Conservation (phyloP, 1,140 invertebrate genomes). For the Lineus longissimus region DNA sequence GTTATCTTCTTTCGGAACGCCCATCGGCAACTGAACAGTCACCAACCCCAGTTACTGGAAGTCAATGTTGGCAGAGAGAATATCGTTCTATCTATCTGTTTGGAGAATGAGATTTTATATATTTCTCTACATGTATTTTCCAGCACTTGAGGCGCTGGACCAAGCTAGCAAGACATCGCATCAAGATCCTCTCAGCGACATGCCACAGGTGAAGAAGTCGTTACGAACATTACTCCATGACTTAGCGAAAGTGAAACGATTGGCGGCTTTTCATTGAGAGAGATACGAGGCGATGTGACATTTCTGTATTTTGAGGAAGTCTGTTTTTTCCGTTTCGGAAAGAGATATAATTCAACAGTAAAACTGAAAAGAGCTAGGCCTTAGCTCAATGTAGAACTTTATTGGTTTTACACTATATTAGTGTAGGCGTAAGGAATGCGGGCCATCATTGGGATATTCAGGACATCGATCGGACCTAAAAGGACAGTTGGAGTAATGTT, state of each 20-base stretch:
- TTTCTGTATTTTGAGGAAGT: too few relatives aligned
- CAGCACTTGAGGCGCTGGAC: slow-evolving; percentile 21
- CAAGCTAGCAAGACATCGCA: slow-evolving; percentile 1
- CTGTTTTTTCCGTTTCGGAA: too few relatives aligned
- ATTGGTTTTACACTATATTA: too few relatives aligned
- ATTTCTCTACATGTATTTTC: slow-evolving; percentile 3
- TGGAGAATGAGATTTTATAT: not conserved
- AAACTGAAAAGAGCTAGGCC: too few relatives aligned
- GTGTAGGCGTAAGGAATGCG: too few relatives aligned
- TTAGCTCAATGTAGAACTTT: too few relatives aligned
- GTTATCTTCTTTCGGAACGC: too few relatives aligned
- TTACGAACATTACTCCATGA: slow-evolving; percentile 27
- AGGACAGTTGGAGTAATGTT: too few relatives aligned
- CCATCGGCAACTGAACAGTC: not conserved
- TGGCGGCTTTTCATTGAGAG: slow-evolving; percentile 25
- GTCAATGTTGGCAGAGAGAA: not conserved
- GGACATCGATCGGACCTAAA: too few relatives aligned
- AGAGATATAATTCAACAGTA: too few relatives aligned
- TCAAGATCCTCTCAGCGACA: slow-evolving; percentile 15
- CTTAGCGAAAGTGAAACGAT: slow-evolving; percentile 25
- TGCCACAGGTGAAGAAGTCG: slow-evolving; percentile 26
- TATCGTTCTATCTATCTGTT: not conserved
- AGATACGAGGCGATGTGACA: too few relatives aligned
- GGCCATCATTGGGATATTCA: too few relatives aligned
- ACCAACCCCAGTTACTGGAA: not conserved